These are phyloP conservation scores for Scelioninae gen. 2 DNA, from an alignment of 2,888 invertebrate species.

Conservation along the genomic window DNA sequence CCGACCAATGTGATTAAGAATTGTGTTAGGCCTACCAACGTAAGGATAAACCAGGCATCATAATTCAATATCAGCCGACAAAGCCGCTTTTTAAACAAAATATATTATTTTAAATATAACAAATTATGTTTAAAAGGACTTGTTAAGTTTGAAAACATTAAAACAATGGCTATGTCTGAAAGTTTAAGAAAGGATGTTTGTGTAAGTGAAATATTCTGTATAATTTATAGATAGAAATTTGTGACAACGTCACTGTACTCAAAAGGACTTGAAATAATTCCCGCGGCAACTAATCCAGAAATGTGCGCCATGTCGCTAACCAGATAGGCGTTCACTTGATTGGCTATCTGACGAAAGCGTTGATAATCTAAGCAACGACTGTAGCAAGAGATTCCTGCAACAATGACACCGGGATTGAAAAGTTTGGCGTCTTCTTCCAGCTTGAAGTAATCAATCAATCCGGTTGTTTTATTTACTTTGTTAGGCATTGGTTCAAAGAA, in stretches of 20 bases:
- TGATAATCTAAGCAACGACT: slow-evolving; percentile 94
- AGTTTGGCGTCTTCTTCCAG: slow-evolving; percentile 87
- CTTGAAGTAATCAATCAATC: slow-evolving; percentile 94
- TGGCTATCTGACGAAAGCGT: slow-evolving; percentile 88
- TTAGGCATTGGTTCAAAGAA: slow-evolving; percentile 99
- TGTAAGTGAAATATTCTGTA: too few species aligned
- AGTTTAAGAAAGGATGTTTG: slow-evolving; percentile 95
- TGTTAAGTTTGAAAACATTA: too few species aligned
- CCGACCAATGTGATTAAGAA: too few species aligned
- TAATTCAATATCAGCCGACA: too few species aligned
- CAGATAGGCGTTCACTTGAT: slow-evolving; percentile 89
- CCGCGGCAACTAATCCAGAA: slow-evolving; percentile 93
- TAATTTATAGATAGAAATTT: too few species aligned
- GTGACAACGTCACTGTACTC: slow-evolving; percentile 93
- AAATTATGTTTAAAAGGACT: too few species aligned
- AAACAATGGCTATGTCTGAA: too few species aligned
- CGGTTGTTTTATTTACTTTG: slow-evolving; percentile 88
- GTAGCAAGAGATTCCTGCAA: slow-evolving; percentile 96
- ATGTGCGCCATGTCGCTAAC: slow-evolving; percentile 98
- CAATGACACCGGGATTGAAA: slow-evolving; percentile 94
- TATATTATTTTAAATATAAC: too few species aligned
- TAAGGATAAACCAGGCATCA: too few species aligned
- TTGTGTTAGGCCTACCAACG: too few species aligned
- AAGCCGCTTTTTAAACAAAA: too few species aligned
- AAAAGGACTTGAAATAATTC: slow-evolving; percentile 91